Base-by-base conservation (phyloP, 2,113 vertebrate genomes). In the Ctenomys sociabilis region DNA sequence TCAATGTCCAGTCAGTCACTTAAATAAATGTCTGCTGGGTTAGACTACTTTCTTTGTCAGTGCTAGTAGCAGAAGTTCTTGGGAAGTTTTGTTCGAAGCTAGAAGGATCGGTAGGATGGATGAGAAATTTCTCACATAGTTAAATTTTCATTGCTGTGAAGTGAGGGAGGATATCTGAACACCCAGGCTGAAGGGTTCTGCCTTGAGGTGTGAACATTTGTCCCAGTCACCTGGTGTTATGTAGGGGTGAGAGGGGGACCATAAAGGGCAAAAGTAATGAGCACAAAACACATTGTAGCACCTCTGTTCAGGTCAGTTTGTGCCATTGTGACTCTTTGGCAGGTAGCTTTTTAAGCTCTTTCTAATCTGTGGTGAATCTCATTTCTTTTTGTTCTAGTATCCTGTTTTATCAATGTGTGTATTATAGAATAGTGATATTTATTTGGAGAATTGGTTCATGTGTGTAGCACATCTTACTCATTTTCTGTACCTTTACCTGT, bases 11-110 rank as follows among this genome's bases (percentile, higher is more conserved):
- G 7, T 92, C 0, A n/a, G 7, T 92, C 82, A 70, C 85, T 95
- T 97, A 96, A 94, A 95, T 96, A 94, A 96, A 96, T 87, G 95
- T 90, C 88, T 17, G 9, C 93, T 97, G 10, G n/a, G 54, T 73
- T 98, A 85, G 86, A 93, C 94, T 32, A 92, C 85, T 73, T 91
- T 96, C 93, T 85, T 3, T 49, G 7, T 21, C 88, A 75, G 12
- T 87, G 66, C 80, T 77, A n/a, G 49, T 4, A 54, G 59, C 86
- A 73, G 70, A 40, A 83, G 73, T 93, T 28, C 73, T 52, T 35
- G 81, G 35, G 93, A 82, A 82, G 68, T 93, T 97, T 92, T 91
- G 63, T 93, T 89, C 96, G 81, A 64, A 22, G 24, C 96, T 45
- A 75, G 89, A 8, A 81, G 85, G 89, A 84, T 83, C 89, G 93